phyloP scores from a whole-genome alignment of 64 coral and sea anemone species.

The Exaiptasia diaphana region DNA sequence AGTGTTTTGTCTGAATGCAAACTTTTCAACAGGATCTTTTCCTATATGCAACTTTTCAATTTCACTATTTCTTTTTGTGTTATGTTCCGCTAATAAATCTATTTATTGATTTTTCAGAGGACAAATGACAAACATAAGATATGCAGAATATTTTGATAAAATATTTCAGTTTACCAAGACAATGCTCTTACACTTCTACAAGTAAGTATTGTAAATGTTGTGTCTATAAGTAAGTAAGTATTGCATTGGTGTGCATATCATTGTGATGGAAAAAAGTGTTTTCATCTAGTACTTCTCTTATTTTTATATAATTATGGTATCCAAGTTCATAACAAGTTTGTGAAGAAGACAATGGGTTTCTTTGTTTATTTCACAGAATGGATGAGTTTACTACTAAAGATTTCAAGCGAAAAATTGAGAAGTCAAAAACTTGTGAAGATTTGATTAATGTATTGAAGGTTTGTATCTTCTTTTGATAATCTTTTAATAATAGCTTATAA shows the following conservation, averaged over 20 bases:
- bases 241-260: too few relatives aligned
- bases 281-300: too few relatives aligned
- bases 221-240: too few relatives aligned
- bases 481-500: neutral
- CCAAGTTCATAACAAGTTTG: too few relatives aligned
- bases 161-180: slow-evolving; percentile 94
- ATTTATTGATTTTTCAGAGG: slow-evolving; percentile 35
- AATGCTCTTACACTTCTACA: slow-evolving; percentile 88
- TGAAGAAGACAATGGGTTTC: too few relatives aligned
- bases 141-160: slow-evolving; percentile 87
- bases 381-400: slow-evolving; percentile 74
- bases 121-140: slow-evolving; percentile 84
- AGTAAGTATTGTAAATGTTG: slow-evolving; percentile 37
- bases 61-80: neutral
- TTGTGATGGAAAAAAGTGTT: too few relatives aligned
- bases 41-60: neutral
- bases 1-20: too few relatives aligned
- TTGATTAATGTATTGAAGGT: slow-evolving; percentile 82
- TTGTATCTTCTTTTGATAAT: neutral
- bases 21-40: too few relatives aligned
- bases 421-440: slow-evolving; percentile 69
- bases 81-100: too few relatives aligned
- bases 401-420: slow-evolving; percentile 82
- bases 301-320: too few relatives aligned
- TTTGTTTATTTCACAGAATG: slow-evolving; percentile 18